A percentile compares a stretch with the other conserved stretches of the same genome.
Evolutionary conservation across 2,113 vertebrate species (phyloP).

Genomic region (Orthonyx spaldingii): DNA sequence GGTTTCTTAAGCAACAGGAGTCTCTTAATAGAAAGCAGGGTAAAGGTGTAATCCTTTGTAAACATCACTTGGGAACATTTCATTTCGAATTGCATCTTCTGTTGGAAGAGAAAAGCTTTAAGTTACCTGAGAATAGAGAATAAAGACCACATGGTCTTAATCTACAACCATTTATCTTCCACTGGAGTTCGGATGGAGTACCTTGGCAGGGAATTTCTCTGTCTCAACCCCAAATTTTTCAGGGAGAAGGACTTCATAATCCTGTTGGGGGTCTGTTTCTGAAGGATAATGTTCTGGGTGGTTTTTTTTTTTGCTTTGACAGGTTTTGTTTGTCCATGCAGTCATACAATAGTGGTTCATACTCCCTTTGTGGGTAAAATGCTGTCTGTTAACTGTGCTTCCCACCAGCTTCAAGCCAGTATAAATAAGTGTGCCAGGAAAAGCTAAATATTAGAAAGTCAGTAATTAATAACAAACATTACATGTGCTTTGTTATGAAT

Average conservation of each 20-base stretch:
- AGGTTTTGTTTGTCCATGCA: background rate
- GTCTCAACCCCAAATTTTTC: background rate
- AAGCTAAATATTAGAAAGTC: background rate
- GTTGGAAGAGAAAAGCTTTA: background rate
- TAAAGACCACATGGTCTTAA: background rate
- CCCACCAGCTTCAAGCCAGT: background rate
- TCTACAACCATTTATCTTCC: background rate
- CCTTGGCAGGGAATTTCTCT: background rate
- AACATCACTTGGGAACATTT: background rate
- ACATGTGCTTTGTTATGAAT: background rate
- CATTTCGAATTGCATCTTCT: background rate
- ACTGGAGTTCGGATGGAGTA: background rate
- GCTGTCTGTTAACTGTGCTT: background rate
- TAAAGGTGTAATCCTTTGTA: conserved; percentile 1
- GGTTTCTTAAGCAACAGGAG: conserved; percentile 6
- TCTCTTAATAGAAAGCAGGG: conserved; percentile 13
- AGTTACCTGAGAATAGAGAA: background rate
- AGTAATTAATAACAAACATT: background rate
- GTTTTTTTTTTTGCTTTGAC: background rate
- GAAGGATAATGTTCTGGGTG: background rate
- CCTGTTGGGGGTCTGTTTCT: background rate
- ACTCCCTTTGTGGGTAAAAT: background rate
- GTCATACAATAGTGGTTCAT: background rate
- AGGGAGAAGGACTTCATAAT: background rate
- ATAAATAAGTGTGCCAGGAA: background rate